Conservation (phyloP, 2,888 invertebrate genomes). For the Dynastes tityus region DNA sequence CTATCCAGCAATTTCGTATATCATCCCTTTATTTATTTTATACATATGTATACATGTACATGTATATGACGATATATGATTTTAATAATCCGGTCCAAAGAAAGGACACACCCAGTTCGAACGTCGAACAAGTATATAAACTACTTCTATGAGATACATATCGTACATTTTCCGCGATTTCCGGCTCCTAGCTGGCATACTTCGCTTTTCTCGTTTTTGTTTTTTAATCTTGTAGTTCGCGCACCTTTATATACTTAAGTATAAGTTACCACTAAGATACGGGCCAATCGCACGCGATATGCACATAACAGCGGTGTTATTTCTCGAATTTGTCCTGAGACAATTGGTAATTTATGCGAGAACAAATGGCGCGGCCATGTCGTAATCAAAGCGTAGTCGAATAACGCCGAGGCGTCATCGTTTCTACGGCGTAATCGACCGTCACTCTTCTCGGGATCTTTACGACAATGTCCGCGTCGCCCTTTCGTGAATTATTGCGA, state of each 20-base stretch:
- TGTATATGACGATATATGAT: neutral
- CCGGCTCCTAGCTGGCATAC: neutral
- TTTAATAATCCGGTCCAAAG: neutral
- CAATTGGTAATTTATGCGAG: slow-evolving; percentile 8
- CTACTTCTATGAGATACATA: neutral
- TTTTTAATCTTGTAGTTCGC: neutral
- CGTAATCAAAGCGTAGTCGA: slow-evolving; percentile 7
- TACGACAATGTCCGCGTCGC: slow-evolving; percentile 22
- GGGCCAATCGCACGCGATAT: neutral
- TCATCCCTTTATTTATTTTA: neutral
- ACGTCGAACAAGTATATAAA: neutral
- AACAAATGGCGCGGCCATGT: slow-evolving; percentile 6
- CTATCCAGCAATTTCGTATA: too few relatives aligned
- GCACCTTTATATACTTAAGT: neutral
- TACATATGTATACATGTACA: too few relatives aligned
- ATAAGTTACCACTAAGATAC: slow-evolving; percentile 1
- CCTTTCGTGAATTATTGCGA: slow-evolving; percentile 18
- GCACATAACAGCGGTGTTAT: neutral
- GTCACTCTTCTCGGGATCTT: slow-evolving; percentile 3
- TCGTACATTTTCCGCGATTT: slow-evolving; percentile 1
- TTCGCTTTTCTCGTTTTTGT: neutral
- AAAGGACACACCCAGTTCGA: neutral
- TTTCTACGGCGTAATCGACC: slow-evolving; percentile 6
- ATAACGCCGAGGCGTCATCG: neutral
- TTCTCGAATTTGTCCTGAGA: neutral